Base-by-base conservation (phyloP, 2,888 invertebrate species). In the Mythimna albipuncta region DNA sequence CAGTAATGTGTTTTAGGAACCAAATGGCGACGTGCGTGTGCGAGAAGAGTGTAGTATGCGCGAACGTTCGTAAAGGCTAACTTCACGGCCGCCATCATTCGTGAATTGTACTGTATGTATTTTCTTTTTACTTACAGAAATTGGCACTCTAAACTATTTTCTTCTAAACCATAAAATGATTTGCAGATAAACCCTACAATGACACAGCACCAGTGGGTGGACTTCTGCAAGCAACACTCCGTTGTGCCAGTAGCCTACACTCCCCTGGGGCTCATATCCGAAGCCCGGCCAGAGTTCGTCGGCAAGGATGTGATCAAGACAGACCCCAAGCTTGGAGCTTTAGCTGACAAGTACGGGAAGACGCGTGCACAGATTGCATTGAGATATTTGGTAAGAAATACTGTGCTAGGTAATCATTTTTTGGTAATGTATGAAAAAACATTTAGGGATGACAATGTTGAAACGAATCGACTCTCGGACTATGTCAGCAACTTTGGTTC, bases 241-340 rank as follows among this genome's bases (percentile, higher is more conserved):
- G 97, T 99, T 26, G 92, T 96, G 3, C 92, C 99, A 67, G 97
- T 97, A 61, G 98, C 97, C 0, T 99, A 98, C 90, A 97, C 98
- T 47, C 98, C 98, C 0, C 93, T 99, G 85, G 97, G 88, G 87
- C 97, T 88, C 88, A 94, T 91, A 89, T 97, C 88, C 64, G 95
- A 88, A 89, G 97, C 92, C 58, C 89, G 93, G 86, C 96, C 91
- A 41, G 96, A 96, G 87, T 95, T 93, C 89, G 93, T 16, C n/a
- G 96, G 92, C 63, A 96, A 96, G 4, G 97, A 97, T 16, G 93
- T 92, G 0, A 97, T 97, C 64, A 94, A 98, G 73, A 96, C 96
- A 1, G 97, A 97, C 72, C 94, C 96, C 0, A 96, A 96, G 85
- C 93, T 98, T 0, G 92, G 94, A 0, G 92, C 93, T 50, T 93